phyloP scores from a whole-genome alignment of 2,797 vertebrate species.

The Siniperca undulata region DNA sequence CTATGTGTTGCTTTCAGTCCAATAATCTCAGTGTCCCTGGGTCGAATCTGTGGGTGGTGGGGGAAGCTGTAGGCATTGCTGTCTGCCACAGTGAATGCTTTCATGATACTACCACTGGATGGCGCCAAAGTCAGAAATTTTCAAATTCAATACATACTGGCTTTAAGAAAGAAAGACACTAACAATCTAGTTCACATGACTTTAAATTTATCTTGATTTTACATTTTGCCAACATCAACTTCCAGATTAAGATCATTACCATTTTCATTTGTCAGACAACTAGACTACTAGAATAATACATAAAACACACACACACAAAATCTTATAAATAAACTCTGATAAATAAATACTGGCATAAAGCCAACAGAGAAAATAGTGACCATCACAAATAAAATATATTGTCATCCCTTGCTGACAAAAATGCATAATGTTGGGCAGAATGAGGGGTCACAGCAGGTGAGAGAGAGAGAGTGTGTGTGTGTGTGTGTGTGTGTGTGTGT shows the following conservation, averaged over 20 bases:
- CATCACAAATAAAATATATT: not conserved
- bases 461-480: not conserved
- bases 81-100: not conserved
- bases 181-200: not conserved
- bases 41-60: not conserved
- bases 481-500: not conserved
- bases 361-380: not conserved
- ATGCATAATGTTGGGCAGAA: not conserved
- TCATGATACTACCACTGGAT: slow-evolving; percentile 1
- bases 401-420: not conserved
- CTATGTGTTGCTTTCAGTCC: not conserved
- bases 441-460: slow-evolving; percentile 23
- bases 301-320: not conserved
- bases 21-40: not conserved
- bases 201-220: not conserved
- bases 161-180: not conserved
- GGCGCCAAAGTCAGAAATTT: slow-evolving; percentile 1
- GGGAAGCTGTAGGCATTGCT: not conserved
- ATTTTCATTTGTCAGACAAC: not conserved
- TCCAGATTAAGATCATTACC: not conserved
- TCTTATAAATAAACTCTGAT: not conserved
- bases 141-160: not conserved
- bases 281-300: not conserved
- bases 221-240: not conserved
- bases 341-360: not conserved